phyloP scores from a whole-genome alignment of 2,113 vertebrate species.

The Parus major region DNA sequence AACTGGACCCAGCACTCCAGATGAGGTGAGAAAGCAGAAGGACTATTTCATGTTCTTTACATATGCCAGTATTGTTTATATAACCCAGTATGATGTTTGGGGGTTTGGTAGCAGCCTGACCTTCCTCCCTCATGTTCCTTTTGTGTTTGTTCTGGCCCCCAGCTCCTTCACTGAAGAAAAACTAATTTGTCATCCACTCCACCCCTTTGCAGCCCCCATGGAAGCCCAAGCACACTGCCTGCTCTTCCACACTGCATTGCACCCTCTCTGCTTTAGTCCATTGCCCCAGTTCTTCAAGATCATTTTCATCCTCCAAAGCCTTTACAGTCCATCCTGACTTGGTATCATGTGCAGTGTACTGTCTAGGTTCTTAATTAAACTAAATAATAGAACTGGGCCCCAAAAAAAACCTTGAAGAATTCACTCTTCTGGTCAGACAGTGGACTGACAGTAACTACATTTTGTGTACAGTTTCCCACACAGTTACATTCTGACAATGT shows the following conservation, averaged over 20 bases:
- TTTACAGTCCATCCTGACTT: not conserved
- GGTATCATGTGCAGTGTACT: not conserved
- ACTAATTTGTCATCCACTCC: not conserved
- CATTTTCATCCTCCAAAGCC: not conserved
- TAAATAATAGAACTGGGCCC: not conserved
- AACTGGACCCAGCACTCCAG: not conserved
- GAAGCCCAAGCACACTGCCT: not conserved
- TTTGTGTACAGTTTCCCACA: not conserved
- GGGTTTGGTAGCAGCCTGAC: not conserved
- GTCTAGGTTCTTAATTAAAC: not conserved
- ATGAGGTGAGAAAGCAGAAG: slow-evolving; percentile 1
- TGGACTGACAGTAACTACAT: not conserved
- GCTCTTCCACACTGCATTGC: not conserved
- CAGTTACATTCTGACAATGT: not conserved
- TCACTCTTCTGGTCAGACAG: not conserved
- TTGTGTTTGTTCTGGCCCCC: not conserved
- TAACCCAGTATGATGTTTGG: not conserved
- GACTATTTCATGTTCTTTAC: not conserved
- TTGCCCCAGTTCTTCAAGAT: not conserved
- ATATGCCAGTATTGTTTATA: slow-evolving; percentile 13
- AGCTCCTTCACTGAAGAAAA: not conserved
- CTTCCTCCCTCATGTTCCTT: not conserved
- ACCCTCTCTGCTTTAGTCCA: not conserved
- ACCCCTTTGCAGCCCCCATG: not conserved
- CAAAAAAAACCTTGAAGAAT: not conserved